These are phyloP conservation scores for Phataginus tricuspis DNA, from an alignment of 2,797 vertebrate species.

Conservation along the genomic window DNA sequence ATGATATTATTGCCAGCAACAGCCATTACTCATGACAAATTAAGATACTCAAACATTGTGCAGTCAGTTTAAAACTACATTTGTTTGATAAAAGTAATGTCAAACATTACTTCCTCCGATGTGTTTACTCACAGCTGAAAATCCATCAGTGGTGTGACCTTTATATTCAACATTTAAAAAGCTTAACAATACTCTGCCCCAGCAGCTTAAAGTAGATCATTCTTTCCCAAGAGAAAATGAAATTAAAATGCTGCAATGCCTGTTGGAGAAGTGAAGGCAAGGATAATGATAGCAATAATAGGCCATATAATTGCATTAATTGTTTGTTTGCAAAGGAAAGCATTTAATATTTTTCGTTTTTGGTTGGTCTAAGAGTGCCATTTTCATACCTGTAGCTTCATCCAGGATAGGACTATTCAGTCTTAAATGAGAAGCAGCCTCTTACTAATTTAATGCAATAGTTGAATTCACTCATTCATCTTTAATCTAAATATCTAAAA, in stretches of 20 bases:
- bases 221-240: conserved; percentile 71
- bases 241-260: conserved; percentile 47
- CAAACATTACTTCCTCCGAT: neutral
- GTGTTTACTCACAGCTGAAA: conserved; percentile 72
- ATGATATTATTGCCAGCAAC: neutral
- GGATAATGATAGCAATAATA: conserved; percentile 65
- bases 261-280: conserved; percentile 54
- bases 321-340: conserved; percentile 62
- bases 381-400: conserved; percentile 39
- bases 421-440: conserved; percentile 16
- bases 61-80: conserved; percentile 49
- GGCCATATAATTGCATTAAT: conserved; percentile 62
- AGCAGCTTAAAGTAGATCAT: conserved; percentile 45
- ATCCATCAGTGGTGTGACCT: conserved; percentile 68
- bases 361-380: neutral
- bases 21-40: neutral
- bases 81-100: conserved; percentile 50
- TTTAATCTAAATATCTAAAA: conserved; percentile 56
- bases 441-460: neutral
- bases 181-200: conserved; percentile 54
- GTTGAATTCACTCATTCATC: conserved; percentile 41
- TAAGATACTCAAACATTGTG: conserved; percentile 15
- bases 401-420: neutral
- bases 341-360: conserved; percentile 29
- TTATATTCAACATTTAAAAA: conserved; percentile 74